Evolutionary conservation across 2,113 vertebrate species (phyloP).

Genomic region (Mus musculus): GRCm39 chr2:114888001-114888500

Average conservation of each 20-base stretch:
- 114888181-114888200: constrained; percentile 72
- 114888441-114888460: not conserved
- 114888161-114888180: constrained; percentile 75
- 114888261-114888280: constrained; percentile 56
- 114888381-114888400: not conserved
- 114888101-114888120: constrained; percentile 67
- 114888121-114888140: constrained; percentile 68
- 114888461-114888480: constrained; percentile 53
- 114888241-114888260: constrained; percentile 53
- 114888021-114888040: constrained; percentile 57
- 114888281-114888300: not conserved
- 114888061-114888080: not conserved
- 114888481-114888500: not conserved
- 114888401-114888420: not conserved
- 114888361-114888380: not conserved
- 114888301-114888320: not conserved
- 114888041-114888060: not conserved
- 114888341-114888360: constrained; percentile 15
- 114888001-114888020: constrained; percentile 80
- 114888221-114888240: constrained; percentile 55
- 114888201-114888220: constrained; percentile 58
- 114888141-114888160: constrained; percentile 74
- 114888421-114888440: not conserved
- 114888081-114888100: constrained; percentile 70
- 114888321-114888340: not conserved